These are phyloP conservation scores for Albula glossodonta DNA, from an alignment of 2,113 vertebrate species.

Conservation along the genomic window DNA sequence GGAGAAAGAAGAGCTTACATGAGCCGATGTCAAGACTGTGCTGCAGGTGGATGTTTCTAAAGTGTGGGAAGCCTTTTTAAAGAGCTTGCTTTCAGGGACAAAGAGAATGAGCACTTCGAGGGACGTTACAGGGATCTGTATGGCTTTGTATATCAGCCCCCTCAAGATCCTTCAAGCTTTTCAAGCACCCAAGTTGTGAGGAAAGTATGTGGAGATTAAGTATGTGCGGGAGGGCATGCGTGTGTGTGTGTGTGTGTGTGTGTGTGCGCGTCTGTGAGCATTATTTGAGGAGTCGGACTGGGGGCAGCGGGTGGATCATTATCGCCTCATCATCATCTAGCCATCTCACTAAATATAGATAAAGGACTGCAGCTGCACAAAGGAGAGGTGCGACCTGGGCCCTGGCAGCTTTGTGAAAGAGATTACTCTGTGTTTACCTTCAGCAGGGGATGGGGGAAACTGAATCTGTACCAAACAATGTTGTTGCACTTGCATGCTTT, in stretches of 20 bases:
- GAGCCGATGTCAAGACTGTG: neutral
- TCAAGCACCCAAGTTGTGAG: conserved; percentile 34
- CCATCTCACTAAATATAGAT: conserved; percentile 36
- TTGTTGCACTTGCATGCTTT: neutral
- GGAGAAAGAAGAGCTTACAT: neutral
- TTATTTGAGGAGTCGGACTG: conserved; percentile 1
- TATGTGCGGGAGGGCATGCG: conserved; percentile 9
- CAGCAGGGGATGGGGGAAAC: neutral
- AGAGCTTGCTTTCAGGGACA: conserved; percentile 12
- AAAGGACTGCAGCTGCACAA: conserved; percentile 23
- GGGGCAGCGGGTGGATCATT: conserved; percentile 34
- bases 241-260: conserved; percentile 48
- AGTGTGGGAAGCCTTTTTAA: neutral
- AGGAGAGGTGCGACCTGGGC: neutral
- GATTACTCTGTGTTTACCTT: neutral
- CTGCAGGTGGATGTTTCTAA: neutral
- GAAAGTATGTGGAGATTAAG: neutral
- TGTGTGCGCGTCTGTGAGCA: conserved; percentile 23
- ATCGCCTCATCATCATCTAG: conserved; percentile 38
- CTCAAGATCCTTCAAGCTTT: too few species aligned
- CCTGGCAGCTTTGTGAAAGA: conserved; percentile 13
- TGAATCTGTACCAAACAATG: neutral
- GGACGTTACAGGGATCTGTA: neutral
- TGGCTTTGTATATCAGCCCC: conserved; percentile 8
- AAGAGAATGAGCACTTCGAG: conserved; percentile 12